These are phyloP conservation scores for Muschampia plurimacula DNA, from an alignment of 2,888 invertebrate genomes.

Conservation along the genomic window DNA sequence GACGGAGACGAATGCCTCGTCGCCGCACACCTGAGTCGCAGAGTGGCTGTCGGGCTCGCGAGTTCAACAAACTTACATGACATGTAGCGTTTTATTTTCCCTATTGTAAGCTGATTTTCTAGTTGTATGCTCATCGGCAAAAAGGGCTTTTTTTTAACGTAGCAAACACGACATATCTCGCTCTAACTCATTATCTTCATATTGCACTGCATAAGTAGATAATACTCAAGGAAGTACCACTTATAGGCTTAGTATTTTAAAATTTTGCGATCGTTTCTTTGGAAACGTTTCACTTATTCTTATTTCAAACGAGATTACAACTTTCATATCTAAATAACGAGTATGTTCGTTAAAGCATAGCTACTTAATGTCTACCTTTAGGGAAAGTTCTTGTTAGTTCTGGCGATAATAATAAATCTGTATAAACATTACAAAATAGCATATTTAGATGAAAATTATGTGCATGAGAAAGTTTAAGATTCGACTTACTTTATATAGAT, in stretches of 20 bases:
- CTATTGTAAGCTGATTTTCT: slow-evolving; percentile 36
- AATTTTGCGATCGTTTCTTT: neutral
- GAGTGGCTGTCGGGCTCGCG: slow-evolving; percentile 20
- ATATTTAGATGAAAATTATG: no score
- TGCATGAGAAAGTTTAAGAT: no score
- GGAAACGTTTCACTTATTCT: neutral
- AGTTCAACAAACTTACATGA: slow-evolving; percentile 54
- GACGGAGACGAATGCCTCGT: slow-evolving; percentile 63
- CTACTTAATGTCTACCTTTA: slow-evolving; percentile 6
- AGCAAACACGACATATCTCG: neutral
- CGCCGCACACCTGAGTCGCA: slow-evolving; percentile 54
- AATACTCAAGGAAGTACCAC: no score
- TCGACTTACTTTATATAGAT: no score
- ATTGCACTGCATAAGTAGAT: no score
- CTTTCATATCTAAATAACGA: neutral
- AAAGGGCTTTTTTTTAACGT: slow-evolving; percentile 7
- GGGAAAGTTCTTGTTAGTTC: neutral
- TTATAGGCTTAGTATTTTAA: no score
- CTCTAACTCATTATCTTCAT: no score
- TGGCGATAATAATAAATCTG: neutral
- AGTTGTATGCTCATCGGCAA: slow-evolving; percentile 1
- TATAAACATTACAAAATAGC: neutral
- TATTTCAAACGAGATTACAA: neutral
- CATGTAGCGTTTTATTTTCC: slow-evolving; percentile 32
- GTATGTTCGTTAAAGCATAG: neutral